Evolutionary conservation across 2,888 invertebrate genomes (phyloP).

Genomic region (Plebejus melissa): DNA sequence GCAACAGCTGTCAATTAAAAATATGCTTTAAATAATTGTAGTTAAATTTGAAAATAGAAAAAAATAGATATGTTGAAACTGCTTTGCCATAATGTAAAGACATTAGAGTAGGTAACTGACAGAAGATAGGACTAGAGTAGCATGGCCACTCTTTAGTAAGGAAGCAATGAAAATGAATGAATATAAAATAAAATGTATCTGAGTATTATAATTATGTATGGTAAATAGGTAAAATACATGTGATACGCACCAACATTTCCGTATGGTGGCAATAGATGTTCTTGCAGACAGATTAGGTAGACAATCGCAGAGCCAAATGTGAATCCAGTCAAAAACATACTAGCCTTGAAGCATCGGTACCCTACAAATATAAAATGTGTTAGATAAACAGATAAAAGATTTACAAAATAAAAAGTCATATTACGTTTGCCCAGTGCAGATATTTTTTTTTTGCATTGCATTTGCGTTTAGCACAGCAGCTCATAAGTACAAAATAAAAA

Average conservation of each 20-base stretch:
- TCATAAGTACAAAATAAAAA: too few relatives aligned
- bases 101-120: too few relatives aligned
- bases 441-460: not conserved
- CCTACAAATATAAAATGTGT: constrained; percentile 71
- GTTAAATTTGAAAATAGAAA: not conserved
- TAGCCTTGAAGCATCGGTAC: constrained; percentile 92
- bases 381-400: not conserved
- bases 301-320: constrained; percentile 90
- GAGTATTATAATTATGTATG: not conserved
- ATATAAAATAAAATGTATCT: too few relatives aligned
- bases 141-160: too few relatives aligned
- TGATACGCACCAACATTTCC: constrained; percentile 81
- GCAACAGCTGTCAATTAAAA: constrained; percentile 78
- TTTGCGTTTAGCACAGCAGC: too few relatives aligned
- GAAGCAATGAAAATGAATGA: too few relatives aligned
- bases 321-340: constrained; percentile 93
- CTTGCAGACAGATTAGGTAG: constrained; percentile 89
- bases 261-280: constrained; percentile 86
- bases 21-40: not conserved
- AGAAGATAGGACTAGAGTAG: too few relatives aligned
- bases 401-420: not conserved
- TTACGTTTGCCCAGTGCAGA: not conserved
- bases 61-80: not conserved
- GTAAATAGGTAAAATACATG: constrained; percentile 43
- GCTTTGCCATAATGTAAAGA: too few relatives aligned